These are phyloP conservation scores for Hippopotamyrus pictus DNA, from an alignment of 2,797 vertebrate species.

Conservation along the genomic window DNA sequence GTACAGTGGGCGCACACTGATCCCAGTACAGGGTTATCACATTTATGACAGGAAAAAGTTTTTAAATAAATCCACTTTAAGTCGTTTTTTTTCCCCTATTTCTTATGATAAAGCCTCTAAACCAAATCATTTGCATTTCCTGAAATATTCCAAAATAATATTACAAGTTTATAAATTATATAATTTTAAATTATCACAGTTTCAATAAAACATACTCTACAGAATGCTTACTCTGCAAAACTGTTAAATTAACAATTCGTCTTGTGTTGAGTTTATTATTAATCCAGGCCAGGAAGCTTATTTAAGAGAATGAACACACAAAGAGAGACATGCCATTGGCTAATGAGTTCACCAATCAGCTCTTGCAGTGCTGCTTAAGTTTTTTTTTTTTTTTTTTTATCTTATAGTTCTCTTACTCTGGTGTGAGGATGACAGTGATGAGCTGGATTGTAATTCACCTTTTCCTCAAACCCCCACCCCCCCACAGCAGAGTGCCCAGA, in stretches of 20 bases:
- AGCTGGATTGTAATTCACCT: conserved; percentile 45
- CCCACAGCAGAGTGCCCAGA: conserved; percentile 35
- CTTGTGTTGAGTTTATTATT: not conserved
- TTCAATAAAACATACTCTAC: not conserved
- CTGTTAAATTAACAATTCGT: not conserved
- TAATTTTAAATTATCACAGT: not conserved
- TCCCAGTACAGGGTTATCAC: not conserved
- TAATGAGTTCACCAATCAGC: not conserved
- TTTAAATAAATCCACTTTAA: not conserved
- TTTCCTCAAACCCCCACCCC: not conserved
- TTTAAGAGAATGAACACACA: not conserved
- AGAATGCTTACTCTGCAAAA: not conserved
- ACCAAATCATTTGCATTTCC: not conserved
- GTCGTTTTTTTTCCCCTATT: not conserved
- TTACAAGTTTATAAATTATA: not conserved
- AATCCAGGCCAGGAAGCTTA: not conserved
- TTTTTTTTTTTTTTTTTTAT: conserved; percentile 17
- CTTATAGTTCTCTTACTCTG: conserved; percentile 35
- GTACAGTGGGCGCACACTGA: not conserved
- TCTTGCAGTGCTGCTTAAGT: not conserved
- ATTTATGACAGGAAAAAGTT: not conserved
- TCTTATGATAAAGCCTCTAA: not conserved
- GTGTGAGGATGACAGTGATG: conserved; percentile 37
- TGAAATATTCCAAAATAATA: not conserved
- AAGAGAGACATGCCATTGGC: not conserved